Base-by-base conservation (phyloP, 2,113 vertebrate species). In the Perca flavescens region DNA sequence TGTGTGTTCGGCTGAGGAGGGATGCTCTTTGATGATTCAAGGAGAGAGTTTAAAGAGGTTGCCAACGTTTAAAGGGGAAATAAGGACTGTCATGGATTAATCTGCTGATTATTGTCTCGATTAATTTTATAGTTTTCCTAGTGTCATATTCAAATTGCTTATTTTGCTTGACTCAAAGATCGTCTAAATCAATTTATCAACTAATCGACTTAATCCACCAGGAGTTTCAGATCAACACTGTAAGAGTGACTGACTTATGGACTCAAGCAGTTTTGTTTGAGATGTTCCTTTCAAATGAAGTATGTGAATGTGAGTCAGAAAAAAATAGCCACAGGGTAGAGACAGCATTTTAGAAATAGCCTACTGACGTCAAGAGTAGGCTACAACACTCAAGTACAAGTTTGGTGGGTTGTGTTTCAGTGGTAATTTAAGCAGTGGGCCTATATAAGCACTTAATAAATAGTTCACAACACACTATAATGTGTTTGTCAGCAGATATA, bases 11-110 rank as follows among this genome's bases (percentile, higher is more conserved):
- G 40, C 76, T 74, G 46, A 68, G 66, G 72, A 88, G 78, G 81
- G 86, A 83, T 80, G 85, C 85, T 78, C 31, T 50, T 6, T 56
- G 86, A 76, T 83, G 80, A 88, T 58, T 86, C 78, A 82, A 74
- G 36, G n/a, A 4, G 22, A 74, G 72, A 49, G 22, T 40, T 40
- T 9, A 40, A 40, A 40, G 40, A 10, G 9, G 40, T 43, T 43
- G 40, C 40, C 10, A 43, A 81, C 43, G 40, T 74, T 70, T 83
- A 81, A 74, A 72, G 36, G 72, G 46, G 31, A 34, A 52, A 71
- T 56, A 62, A 28, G 28, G 28, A 28, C 28, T 28, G 28, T 28
- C 28, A 28, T 28, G 28, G 28, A 28, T 28, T 2, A 28, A 28
- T 28, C 28, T 28, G 28, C 28, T 2, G 28, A 2, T 28, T 28